phyloP scores from a whole-genome alignment of 2,113 vertebrate genomes.

The Colaptes auratus region DNA sequence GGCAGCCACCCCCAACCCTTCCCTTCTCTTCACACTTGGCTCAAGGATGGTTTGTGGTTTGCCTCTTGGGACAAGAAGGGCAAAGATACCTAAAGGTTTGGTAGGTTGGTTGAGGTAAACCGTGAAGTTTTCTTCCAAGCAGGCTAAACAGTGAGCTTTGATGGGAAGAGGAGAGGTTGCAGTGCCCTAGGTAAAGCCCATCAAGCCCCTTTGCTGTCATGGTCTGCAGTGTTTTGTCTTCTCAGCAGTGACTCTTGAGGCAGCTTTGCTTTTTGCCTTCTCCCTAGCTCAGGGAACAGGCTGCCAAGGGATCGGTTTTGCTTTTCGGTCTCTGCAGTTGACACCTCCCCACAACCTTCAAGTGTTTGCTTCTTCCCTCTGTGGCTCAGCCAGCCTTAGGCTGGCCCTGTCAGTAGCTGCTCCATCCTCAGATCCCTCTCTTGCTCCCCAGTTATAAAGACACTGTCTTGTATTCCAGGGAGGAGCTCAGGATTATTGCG shows the following conservation, averaged over 20 bases:
- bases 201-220: background rate
- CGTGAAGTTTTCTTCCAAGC: background rate
- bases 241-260: background rate
- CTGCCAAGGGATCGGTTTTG: background rate
- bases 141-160: background rate
- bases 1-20: background rate
- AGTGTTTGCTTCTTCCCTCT: constrained; percentile 1
- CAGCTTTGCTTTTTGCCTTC: background rate
- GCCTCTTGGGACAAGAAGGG: background rate
- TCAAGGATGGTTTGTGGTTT: background rate
- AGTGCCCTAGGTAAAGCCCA: background rate
- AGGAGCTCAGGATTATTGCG: constrained; percentile 78
- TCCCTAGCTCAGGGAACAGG: background rate
- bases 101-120: background rate
- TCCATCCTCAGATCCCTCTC: constrained; percentile 50
- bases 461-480: constrained; percentile 79
- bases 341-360: background rate
- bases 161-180: background rate
- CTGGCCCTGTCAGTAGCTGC: constrained; percentile 36
- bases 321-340: constrained; percentile 19
- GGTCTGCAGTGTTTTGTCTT: background rate
- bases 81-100: background rate
- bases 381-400: constrained; percentile 3
- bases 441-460: constrained; percentile 71
- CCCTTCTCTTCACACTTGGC: background rate